Conservation (phyloP, 2,113 vertebrate genomes). For the Ciconia boyciana region DNA sequence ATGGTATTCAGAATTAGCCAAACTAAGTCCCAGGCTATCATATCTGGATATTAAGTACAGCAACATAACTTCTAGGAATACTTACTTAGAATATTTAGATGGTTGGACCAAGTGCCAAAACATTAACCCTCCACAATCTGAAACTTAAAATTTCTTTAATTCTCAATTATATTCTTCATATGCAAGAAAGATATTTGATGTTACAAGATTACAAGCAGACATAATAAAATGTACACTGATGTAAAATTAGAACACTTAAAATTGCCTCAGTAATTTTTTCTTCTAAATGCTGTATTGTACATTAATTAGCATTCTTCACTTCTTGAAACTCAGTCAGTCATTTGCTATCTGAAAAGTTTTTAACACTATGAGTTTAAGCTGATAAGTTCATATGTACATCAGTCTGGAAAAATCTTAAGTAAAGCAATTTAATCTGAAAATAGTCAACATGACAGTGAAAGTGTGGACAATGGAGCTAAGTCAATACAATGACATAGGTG, state of each 20-base stretch:
- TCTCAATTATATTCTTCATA: neutral
- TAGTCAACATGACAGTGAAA: neutral
- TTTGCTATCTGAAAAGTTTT: neutral
- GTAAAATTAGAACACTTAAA: neutral
- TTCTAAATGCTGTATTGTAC: neutral
- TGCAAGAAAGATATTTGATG: neutral
- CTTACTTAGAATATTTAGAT: neutral
- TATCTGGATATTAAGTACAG: neutral
- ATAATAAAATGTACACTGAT: neutral
- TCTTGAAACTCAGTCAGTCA: neutral
- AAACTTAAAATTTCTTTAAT: neutral
- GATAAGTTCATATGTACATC: neutral
- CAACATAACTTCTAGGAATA: neutral
- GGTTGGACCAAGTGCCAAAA: neutral
- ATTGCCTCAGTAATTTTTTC: neutral
- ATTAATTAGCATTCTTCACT: neutral
- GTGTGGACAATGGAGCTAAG: neutral
- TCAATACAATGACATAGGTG: neutral
- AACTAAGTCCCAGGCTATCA: neutral
- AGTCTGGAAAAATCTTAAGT: neutral
- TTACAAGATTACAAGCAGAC: neutral
- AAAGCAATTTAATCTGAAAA: neutral
- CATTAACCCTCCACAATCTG: neutral
- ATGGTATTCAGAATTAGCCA: neutral
- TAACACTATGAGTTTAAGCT: neutral